Percentiles rank a stretch among this genome's conserved stretches.
phyloP scores from a whole-genome alignment of 2,113 vertebrate genomes.

The Sinocyclocheilus anshuiensis region DNA sequence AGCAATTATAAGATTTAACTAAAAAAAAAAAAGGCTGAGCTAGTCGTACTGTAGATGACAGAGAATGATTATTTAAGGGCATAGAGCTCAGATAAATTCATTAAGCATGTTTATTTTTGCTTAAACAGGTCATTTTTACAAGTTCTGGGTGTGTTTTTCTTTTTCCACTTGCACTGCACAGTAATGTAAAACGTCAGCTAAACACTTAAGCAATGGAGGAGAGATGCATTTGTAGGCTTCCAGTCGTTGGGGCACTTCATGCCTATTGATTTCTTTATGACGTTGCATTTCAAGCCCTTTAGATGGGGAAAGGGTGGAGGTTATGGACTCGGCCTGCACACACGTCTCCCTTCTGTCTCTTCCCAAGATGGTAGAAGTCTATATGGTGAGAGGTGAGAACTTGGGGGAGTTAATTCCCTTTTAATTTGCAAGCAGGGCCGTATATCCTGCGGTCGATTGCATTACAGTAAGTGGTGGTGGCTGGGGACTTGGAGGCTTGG shows the following conservation, averaged over 20 bases:
- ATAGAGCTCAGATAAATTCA: constrained; percentile 62
- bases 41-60: constrained; percentile 56
- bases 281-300: constrained; percentile 50
- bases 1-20: constrained; percentile 76
- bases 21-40: constrained; percentile 61
- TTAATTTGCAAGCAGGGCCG: constrained; percentile 61
- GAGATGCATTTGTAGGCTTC: constrained; percentile 50
- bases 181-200: constrained; percentile 7
- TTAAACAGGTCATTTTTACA: constrained; percentile 55
- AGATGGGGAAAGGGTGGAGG: constrained; percentile 38
- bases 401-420: constrained; percentile 61
- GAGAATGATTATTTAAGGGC: constrained; percentile 54
- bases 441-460: constrained; percentile 61
- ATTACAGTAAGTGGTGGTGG: constrained; percentile 61
- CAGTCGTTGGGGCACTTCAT: constrained; percentile 52
- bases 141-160: neutral
- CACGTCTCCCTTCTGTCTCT: neutral
- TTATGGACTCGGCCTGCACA: constrained; percentile 47
- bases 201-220: constrained; percentile 26
- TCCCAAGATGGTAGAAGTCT: neutral
- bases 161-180: neutral
- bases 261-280: constrained; percentile 63
- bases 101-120: constrained; percentile 59
- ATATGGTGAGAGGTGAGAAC: constrained; percentile 52
- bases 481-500: constrained; percentile 50